Base-by-base conservation (phyloP, 2,113 vertebrate genomes). In the Oryzias celebensis region DNA sequence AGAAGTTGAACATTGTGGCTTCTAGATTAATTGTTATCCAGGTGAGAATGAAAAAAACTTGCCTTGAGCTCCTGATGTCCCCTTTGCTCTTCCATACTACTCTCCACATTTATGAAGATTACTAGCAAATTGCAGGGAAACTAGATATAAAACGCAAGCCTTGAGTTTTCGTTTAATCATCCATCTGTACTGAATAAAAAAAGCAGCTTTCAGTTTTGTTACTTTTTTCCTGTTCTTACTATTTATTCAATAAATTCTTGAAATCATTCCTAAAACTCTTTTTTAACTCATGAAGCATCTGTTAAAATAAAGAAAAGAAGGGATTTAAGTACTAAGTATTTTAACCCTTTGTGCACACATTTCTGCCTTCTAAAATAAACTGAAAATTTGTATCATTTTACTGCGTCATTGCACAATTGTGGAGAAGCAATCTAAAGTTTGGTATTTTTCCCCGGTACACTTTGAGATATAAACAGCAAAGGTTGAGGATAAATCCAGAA, bases 21-120 rank as follows among this genome's bases (percentile, higher is more conserved):
- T 70, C 36, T 48, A 67, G 28, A 46, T 62, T 53, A 47, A 26
- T 46, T 65, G 16, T 57, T 81, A 70, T 77, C 48, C 70, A 68
- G 26, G 71, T 75, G 58, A 77, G 51, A 23, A 57, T 76, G 65
- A 62, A 71, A 45, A 72, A 73, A 49, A 57, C 47, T 47, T 22
- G 26, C 50, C 69, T 64, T 7, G 1, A 66, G 75, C 57, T 64
- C 61, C 65, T 55, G 18, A 73, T 52, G 26, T 73, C 68, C 49
- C 59, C 36, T 50, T 41, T 31, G 66, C 12, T 55, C 22, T 46
- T 75, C 79, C 64, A 54, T 58, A 75, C 63, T 59, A 69, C 73
- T 43, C 70, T 66, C 62, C 48, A 73, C 62, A 78, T 42, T 52
- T 61, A 47, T 66, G 23, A 42, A 5, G 10, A 43, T 77, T 55